Evolutionary conservation across 2,797 vertebrate genomes (phyloP), one percentile per base, ranked within the genome.

Genomic region (Vespertilio murinus): DNA sequence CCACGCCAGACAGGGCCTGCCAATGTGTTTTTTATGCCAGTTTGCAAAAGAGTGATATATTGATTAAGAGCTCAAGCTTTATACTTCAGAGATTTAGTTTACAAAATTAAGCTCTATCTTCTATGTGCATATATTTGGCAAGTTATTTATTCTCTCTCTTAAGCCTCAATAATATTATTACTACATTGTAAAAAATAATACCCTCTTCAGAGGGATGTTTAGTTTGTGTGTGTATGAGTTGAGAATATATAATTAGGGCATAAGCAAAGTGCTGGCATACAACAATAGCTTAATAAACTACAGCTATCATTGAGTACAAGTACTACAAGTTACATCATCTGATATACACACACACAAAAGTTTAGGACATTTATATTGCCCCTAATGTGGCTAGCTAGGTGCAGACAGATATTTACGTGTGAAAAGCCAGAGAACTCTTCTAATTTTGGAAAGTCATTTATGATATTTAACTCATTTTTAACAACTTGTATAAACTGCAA

Each of bases 401-500:
- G 3, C 30, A 94, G 23, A 88, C 47, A 52, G 8, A 45, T 14
- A 71, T 33, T 91, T 77, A 25, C 54, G 6, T 47, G 0, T 25
- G 28, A 93, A 83, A 92, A 87, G 17, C 14, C 2, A 90, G 22
- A 61, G 2, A 4, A 28, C 1, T 59, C 3, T 69, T 88, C 3
- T 82, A 88, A 81, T 85, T 93, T 65, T 85, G 8, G 22, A 71
- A 22, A 92, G 83, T 61, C 25, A 85, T 30, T 84, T 80, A 89
- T 28, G 18, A 78, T 79, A 65, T 49, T 65, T 88, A 45, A 96
- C 88, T 75, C 13, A 74, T 28, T 92, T 95, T 95, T 82, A 69
- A 52, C 5, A 84, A n/a, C 17, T 52, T 90, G 11, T 18, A 20
- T 69, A 81, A 49, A 70, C n/a, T 61, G 38, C 90, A 59, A 10